Evolutionary conservation across 1,140 invertebrate genomes (phyloP).

Genomic region (roundworm (Caenorhabditis elegans)): WBcel235 BX284603.4:4564501-4565000

Average conservation of each 20-base stretch:
- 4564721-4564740: conserved; percentile 53
- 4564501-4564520: not conserved
- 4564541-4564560: conserved; percentile 51
- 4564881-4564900: too few species aligned
- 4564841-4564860: too few species aligned
- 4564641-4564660: too few species aligned
- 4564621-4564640: conserved; percentile 54
- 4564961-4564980: too few species aligned
- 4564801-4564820: conserved; percentile 56
- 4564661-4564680: too few species aligned
- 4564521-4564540: conserved; percentile 51
- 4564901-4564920: too few species aligned
- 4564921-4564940: too few species aligned
- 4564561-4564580: conserved; percentile 48
- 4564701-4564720: conserved; percentile 52
- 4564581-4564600: conserved; percentile 54
- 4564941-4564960: too few species aligned
- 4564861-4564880: too few species aligned
- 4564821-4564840: conserved; percentile 50
- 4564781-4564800: conserved; percentile 51
- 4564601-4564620: conserved; percentile 48
- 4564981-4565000: too few species aligned
- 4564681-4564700: conserved; percentile 45
- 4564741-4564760: conserved; percentile 55
- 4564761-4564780: conserved; percentile 56